Evolutionary conservation across 1,140 invertebrate genomes (phyloP).

Genomic region (Oreohelix idahoensis): DNA sequence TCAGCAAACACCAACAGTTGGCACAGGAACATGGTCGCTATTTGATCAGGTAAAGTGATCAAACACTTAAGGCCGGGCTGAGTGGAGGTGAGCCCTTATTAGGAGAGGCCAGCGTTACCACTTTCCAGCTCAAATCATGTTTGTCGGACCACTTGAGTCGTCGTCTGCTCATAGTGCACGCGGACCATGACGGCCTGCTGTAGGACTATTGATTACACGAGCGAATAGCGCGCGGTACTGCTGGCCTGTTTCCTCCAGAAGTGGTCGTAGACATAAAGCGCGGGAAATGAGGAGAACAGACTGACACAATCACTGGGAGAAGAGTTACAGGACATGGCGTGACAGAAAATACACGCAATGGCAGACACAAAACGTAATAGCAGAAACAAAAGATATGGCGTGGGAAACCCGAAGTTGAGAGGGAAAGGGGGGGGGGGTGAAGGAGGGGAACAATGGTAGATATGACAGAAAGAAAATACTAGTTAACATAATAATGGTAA

Average conservation of each 20-base stretch:
- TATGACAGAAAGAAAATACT: no score
- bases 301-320: not conserved
- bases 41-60: constrained; percentile 2
- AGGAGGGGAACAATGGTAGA: not conserved
- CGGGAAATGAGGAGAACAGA: not conserved
- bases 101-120: not conserved
- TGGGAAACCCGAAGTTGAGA: not conserved
- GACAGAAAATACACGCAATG: no score
- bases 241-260: not conserved
- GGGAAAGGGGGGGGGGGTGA: not conserved
- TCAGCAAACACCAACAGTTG: not conserved
- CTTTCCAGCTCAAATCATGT: not conserved
- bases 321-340: no score
- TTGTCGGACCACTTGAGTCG: not conserved
- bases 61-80: not conserved
- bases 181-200: not conserved
- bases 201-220: not conserved
- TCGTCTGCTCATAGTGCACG: not conserved
- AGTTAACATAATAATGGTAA: no score
- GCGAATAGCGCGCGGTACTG: not conserved
- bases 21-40: not conserved
- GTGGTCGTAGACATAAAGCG: not conserved
- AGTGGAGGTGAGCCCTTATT: not conserved
- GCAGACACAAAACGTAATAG: no score
- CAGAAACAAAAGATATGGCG: no score